phyloP scores from a whole-genome alignment of 2,113 vertebrate genomes.

The Cynoglossus semilaevis region DNA sequence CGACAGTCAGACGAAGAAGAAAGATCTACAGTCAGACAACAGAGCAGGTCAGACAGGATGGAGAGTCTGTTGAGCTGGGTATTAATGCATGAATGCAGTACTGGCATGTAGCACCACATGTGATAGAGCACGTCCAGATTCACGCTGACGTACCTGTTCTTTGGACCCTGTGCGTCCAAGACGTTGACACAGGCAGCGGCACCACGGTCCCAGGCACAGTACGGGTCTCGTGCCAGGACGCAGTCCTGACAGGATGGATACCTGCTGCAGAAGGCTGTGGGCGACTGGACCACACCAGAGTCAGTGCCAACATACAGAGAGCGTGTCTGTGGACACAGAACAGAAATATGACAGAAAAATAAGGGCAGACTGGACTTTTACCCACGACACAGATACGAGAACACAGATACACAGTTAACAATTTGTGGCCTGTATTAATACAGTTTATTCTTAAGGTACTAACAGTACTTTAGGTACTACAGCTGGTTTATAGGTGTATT shows the following conservation, averaged over 20 bases:
- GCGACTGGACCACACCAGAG: slow-evolving; percentile 87
- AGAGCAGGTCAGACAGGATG: slow-evolving; percentile 31
- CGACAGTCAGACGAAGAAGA: background rate
- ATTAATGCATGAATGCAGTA: background rate
- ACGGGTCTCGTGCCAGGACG: slow-evolving; percentile 89
- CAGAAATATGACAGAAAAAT: background rate
- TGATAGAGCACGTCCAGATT: background rate
- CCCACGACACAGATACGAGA: too few relatives aligned
- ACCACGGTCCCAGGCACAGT: slow-evolving; percentile 87
- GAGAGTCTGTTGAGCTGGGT: background rate
- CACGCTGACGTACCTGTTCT: slow-evolving; percentile 40
- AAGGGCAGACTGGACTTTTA: too few relatives aligned
- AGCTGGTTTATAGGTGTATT: too few relatives aligned
- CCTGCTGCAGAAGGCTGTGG: slow-evolving; percentile 87
- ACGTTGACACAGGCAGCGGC: slow-evolving; percentile 74
- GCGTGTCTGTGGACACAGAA: slow-evolving; percentile 71
- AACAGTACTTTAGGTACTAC: too few relatives aligned
- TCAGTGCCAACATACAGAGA: slow-evolving; percentile 89
- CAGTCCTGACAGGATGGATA: slow-evolving; percentile 86
- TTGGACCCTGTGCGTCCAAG: slow-evolving; percentile 48
- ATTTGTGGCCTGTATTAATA: too few relatives aligned
- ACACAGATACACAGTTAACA: too few relatives aligned
- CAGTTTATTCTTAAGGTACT: too few relatives aligned
- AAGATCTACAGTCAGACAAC: background rate
- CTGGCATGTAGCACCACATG: background rate